Evolutionary conservation across 2,113 vertebrate species (phyloP), one percentile per base, ranked within the genome.

Genomic region (Phocoena sinus): DNA sequence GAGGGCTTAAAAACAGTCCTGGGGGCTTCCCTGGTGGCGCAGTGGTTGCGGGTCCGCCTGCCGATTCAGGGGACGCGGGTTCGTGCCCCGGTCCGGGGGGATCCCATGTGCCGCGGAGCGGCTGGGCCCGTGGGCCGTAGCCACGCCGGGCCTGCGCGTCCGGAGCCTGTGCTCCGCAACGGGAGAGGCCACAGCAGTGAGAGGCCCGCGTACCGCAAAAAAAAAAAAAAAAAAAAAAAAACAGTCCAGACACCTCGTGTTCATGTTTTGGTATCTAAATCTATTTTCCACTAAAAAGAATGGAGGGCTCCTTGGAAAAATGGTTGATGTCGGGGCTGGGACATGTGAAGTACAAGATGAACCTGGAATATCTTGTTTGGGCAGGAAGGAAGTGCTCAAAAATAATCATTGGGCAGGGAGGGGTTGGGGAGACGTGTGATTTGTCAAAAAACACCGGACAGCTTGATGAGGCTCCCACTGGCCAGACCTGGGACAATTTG

Each of bases 231-330:
- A 2, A 36, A 36, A 38, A 4, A 38, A 4, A 13, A 50, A 44
- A 44, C 44, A 47, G 31, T 81, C 41, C 58, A 76, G 6, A 95
- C 96, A 92, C 14, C 71, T 73, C 63, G 6, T 65, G 12, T 62
- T 91, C 74, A 91, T 60, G 93, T 84, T 90, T 86, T 89, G 58
- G 26, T 93, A 53, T 74, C 41, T 83, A 83, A 74, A 83, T 83
- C 53, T 82, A 81, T 71, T 82, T 91, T 81, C 56, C 67, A 89
- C 33, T 73, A 38, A 96, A 92, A 95, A 70, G 31, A 90, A 82
- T 28, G 8, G 21, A 67, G 17, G 1, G 14, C 9, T 94, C 41
- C 17, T 93, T 89, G 38, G 56, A 83, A 44, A 91, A 91, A 80
- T 20, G 23, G 41, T 26, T 85, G 33, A 47, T 25, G 17, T 28